Base-by-base conservation (phyloP, 1,140 invertebrate genomes). In the Trichomalopsis sarcophagae region DNA sequence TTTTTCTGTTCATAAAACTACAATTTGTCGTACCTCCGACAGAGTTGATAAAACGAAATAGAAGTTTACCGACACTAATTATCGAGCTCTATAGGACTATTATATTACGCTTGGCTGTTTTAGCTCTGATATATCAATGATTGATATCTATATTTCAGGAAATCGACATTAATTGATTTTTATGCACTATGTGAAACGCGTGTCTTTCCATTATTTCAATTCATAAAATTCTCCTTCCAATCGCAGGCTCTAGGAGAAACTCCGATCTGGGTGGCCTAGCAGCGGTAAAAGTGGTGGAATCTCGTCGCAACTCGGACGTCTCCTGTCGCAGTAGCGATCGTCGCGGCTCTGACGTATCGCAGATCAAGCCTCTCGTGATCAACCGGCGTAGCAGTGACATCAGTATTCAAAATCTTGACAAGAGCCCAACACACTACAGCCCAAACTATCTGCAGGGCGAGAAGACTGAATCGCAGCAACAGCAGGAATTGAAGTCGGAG, bases 301-400 rank as follows among this genome's bases (percentile, higher is more conserved):
- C 89, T 21, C 88, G 91, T 17, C 88, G 91, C 81, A 91, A 90
- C 47, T 91, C 91, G 0, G 91, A 92, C 50, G 86, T 90, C 21
- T 89, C 89, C 0, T 90, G 83, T 68, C 87, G 89, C 30, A 90
- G 90, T 44, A 89, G 7, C 27, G 84, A 84, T 2, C 68, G 77
- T 5, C 66, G 83, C 2, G 30, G 88, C 78, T 91, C 90, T 2
- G 90, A 91, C 2, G 36, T 91, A 0, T 44, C 84, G 14, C 88
- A 90, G 30, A 88, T 91, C 9, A 88, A 89, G 23, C 88, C 89
- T 2, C 77, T 89, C 21, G 73, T 88, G 40, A 86, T 89, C 82
- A 90, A 87, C 84, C 90, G 90, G 14, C 90, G 89, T 9, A 87
- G 85, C 33, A 91, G 90, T 66, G 90, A 91, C 30, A 88, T 91